Base-by-base conservation (phyloP, 2,888 invertebrate genomes). In the Pycnomerus fuliginosus region DNA sequence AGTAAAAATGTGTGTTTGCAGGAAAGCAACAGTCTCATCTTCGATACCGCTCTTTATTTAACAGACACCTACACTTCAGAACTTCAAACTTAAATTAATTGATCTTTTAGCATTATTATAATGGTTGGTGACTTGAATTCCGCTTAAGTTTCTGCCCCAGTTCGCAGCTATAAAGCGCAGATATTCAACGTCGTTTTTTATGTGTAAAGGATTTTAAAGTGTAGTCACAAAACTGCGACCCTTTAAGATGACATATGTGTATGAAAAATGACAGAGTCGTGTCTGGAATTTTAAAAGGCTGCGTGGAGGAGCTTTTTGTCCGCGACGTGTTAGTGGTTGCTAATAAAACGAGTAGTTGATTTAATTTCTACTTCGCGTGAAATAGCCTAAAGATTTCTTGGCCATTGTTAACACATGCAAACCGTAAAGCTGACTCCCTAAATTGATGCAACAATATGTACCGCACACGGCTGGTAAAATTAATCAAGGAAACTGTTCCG, bases 401-500 rank as follows among this genome's bases (percentile, higher is more conserved):
- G n/a, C n/a, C n/a, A n/a, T 25, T 30, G n/a, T 24, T 39, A 30
- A 40, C 16, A 22, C 10, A 24, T 16, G 30, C 22, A 35, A 33
- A 35, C 42, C 15, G 22, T 12, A 24, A 42, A 25, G 31, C 29
- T 22, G 13, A 20, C 10, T 42, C 36, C 40, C 13, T 27, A 33
- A 44, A 45, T 39, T 47, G 41, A 44, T 46, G 46, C 36, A 37
- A 37, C 42, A 48, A 46, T 47, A 27, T 50, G 47, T 30, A 40
- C 4, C 8, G 37, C 34, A 37, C 47, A 38, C 48, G 39, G 42
- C 42, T 43, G 47, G 44, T 50, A 51, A 59, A 61, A 62, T 62
- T 62, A 62, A 62, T 62, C 58, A 61, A 61, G 57, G 55, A 58
- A 58, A 50, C 53, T 48, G 52, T 57, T 44, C 50, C 53, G 35